A percentile compares a stretch with the other conserved stretches of the same genome.
Conservation (phyloP, 23 tunicate genomes). For the Corella eumyota region DNA sequence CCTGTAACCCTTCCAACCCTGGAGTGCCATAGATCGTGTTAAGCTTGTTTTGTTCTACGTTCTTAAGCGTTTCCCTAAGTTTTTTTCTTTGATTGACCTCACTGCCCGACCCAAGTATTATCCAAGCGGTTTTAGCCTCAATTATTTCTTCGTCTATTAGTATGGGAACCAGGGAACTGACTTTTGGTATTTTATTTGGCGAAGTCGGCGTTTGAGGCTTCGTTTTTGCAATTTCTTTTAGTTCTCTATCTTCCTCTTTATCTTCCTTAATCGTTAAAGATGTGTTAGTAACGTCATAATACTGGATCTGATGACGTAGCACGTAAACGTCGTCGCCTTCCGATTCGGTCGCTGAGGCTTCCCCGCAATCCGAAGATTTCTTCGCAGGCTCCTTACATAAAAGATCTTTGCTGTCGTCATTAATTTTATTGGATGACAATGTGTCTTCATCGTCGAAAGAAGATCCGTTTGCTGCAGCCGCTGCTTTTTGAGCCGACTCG, state of each 20-base stretch:
- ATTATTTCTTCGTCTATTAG: conserved; percentile 19
- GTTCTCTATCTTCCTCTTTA: background rate
- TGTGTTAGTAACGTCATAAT: conserved; percentile 1
- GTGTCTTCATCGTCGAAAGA: background rate
- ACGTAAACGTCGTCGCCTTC: conserved; percentile 22
- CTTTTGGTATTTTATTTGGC: too few relatives aligned
- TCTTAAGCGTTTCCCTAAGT: too few relatives aligned
- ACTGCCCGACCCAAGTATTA: conserved; percentile 14
- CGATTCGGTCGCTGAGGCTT: conserved; percentile 21
- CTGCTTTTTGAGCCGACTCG: conserved; percentile 56
- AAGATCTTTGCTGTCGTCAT: background rate
- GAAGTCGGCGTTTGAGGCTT: too few relatives aligned
- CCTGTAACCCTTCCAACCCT: too few relatives aligned
- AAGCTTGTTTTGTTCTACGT: too few relatives aligned
- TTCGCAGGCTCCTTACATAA: background rate
- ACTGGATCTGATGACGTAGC: conserved; percentile 22
- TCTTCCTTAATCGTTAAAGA: conserved; percentile 12
- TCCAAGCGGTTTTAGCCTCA: conserved; percentile 38
- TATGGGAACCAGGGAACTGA: too few relatives aligned
- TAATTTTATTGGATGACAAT: background rate
- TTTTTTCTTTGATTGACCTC: conserved; percentile 16
- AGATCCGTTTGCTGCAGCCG: conserved; percentile 18
- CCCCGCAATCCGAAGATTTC: conserved; percentile 13
- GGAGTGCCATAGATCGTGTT: too few relatives aligned
- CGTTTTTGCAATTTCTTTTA: background rate